These are phyloP conservation scores for Heliconius charithonia DNA, from an alignment of 2,888 invertebrate species.

Conservation along the genomic window DNA sequence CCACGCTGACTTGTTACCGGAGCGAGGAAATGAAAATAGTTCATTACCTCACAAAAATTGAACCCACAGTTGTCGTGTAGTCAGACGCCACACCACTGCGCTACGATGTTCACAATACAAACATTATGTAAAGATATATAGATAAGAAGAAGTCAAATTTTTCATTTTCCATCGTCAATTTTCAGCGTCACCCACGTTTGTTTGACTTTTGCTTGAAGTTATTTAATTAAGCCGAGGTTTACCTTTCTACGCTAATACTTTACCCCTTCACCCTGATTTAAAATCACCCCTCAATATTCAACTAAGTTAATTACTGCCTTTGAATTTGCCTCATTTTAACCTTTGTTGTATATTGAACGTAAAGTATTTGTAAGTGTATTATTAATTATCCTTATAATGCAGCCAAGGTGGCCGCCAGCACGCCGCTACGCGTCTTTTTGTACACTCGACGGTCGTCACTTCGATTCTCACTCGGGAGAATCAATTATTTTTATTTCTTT, in stretches of 20 bases:
- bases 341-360: slow-evolving; percentile 33
- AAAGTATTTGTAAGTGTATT: slow-evolving; percentile 8
- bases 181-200: slow-evolving; percentile 31
- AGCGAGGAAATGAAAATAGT: no score
- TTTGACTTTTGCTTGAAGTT: slow-evolving; percentile 50
- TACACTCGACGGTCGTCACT: background rate
- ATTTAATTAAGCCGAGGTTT: slow-evolving; percentile 51
- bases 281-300: slow-evolving; percentile 44
- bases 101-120: background rate
- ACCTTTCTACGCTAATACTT: slow-evolving; percentile 43
- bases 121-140: background rate
- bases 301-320: slow-evolving; percentile 46
- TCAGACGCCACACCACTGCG: background rate
- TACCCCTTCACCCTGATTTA: slow-evolving; percentile 47
- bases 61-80: no score
- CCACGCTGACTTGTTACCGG: no score
- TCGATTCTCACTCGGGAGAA: background rate
- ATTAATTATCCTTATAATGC: background rate
- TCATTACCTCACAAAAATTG: no score
- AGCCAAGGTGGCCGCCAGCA: no score
- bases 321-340: slow-evolving; percentile 39
- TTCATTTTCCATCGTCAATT: slow-evolving; percentile 30
- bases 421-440: no score
- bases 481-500: background rate
- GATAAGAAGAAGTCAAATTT: background rate